Evolutionary conservation across 2,113 vertebrate genomes (phyloP), one percentile per base, ranked within the genome.

Genomic region (Leptobrachium ailaonicum): DNA sequence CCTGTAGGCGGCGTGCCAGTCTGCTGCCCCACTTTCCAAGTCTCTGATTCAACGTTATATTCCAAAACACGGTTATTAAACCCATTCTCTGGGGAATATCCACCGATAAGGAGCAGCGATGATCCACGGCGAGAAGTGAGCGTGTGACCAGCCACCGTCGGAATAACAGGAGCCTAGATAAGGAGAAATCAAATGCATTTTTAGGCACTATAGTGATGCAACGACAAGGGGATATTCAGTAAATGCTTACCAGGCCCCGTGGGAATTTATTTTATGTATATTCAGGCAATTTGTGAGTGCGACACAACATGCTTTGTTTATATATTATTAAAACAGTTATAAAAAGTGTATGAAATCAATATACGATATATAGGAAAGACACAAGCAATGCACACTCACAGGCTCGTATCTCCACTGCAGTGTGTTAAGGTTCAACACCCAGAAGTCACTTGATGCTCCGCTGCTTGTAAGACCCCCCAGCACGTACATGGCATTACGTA

Each of bases 1-100:
- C 96, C 96, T 86, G 96, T 96, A 0, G 95, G 96, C 12, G 96
- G 95, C 0, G 95, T 96, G 70, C 95, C 96, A 0, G 91, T 93
- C 84, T 95, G 94, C n/a, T 87, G 86, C n/a, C 89, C 88, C 0
- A 93, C 84, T 0, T 87, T 92, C 96, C 96, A 97, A 82, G 91
- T 94, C 83, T 94, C 95, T 2, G 92, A 87, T 0, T 87, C 87
- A 77, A 91, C 87, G 70, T 86, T 93, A 82, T 95, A 96, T 83
- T 96, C 94, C 2, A 96, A 86, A 14, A 97, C 85, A 60, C 93
- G 92, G 83, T 96, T 94, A 87, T 97, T 97, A 88, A 97, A 97
- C 62, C 96, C 96, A 12, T 95, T 95, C 71, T 96, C 94, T 0
- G 95, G 95, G 5, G 96, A 96, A 82, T 97, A 97, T 43, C 96